phyloP scores from a whole-genome alignment of 1,140 invertebrate species.

The Magallana angulata region DNA sequence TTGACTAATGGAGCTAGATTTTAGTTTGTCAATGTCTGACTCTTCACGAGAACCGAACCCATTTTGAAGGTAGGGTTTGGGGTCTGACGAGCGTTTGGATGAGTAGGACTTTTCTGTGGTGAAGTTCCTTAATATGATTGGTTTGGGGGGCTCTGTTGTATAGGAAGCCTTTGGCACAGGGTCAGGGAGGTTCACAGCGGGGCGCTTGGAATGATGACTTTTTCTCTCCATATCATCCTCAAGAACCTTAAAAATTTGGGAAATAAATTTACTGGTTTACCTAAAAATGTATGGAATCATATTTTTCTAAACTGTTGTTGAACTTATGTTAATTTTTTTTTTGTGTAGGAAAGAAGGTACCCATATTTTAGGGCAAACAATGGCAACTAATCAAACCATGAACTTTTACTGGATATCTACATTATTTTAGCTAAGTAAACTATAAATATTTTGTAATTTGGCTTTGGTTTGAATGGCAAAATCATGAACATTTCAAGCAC shows the following conservation, averaged over 20 bases:
- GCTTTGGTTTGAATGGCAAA: too few relatives aligned
- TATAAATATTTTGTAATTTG: too few relatives aligned
- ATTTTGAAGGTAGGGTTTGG: conserved; percentile 22
- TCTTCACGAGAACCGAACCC: conserved; percentile 6
- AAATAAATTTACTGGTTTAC: too few relatives aligned
- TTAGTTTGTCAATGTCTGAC: conserved; percentile 36
- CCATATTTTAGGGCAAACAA: too few relatives aligned
- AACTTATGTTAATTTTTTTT: too few relatives aligned
- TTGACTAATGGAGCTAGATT: conserved; percentile 45
- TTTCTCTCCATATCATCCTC: conserved; percentile 23
- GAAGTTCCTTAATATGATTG: conserved; percentile 48
- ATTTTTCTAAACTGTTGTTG: too few relatives aligned
- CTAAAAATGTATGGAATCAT: too few relatives aligned
- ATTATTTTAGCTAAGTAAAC: too few relatives aligned
- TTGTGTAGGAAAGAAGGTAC: too few relatives aligned
- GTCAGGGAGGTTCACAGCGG: conserved; percentile 46
- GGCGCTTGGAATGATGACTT: conserved; percentile 37
- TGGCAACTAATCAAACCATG: too few relatives aligned
- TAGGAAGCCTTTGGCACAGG: conserved; percentile 41
- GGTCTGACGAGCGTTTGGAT: neutral
- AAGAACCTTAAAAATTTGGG: conserved; percentile 45
- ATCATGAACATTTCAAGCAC: too few relatives aligned
- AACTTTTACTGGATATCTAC: too few relatives aligned
- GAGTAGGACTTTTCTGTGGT: conserved; percentile 25
- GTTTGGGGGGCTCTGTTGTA: conserved; percentile 50